Conservation (phyloP, 2,888 invertebrate species). For the Gibbula magus region DNA sequence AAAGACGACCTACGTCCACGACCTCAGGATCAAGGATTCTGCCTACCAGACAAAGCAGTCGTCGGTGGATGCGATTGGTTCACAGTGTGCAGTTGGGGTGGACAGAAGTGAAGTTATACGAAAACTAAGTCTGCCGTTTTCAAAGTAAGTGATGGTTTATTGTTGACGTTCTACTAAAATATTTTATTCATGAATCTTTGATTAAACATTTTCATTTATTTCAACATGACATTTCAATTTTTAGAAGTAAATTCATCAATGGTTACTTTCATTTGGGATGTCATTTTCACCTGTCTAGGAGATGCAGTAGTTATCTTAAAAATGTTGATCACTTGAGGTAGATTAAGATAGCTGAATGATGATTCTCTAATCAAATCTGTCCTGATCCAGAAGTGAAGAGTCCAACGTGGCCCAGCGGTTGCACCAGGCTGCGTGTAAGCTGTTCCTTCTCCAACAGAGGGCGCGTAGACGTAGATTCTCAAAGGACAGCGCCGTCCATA, state of each 20-base stretch:
- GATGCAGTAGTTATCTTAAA: background rate
- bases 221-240: too few species aligned
- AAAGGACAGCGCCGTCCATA: constrained; percentile 56
- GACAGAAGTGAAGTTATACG: background rate
- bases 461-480: constrained; percentile 40
- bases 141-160: constrained; percentile 21
- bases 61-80: constrained; percentile 49
- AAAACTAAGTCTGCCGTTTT: constrained; percentile 14
- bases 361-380: background rate
- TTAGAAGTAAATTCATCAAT: too few species aligned
- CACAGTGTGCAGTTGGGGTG: too few species aligned
- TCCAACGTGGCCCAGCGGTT: constrained; percentile 50
- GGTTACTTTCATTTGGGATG: too few species aligned
- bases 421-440: constrained; percentile 61
- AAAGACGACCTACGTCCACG: background rate
- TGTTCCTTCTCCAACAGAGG: constrained; percentile 52
- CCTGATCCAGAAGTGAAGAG: constrained; percentile 49
- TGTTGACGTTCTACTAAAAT: too few species aligned
- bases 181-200: too few species aligned
- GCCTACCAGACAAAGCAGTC: constrained; percentile 68
- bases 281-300: too few species aligned
- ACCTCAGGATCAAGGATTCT: constrained; percentile 49
- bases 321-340: background rate
- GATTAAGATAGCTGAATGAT: background rate
- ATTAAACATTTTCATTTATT: too few species aligned